These are phyloP conservation scores for Rousettus leschenaultii DNA, from an alignment of 2,113 vertebrate genomes.

Conservation along the genomic window DNA sequence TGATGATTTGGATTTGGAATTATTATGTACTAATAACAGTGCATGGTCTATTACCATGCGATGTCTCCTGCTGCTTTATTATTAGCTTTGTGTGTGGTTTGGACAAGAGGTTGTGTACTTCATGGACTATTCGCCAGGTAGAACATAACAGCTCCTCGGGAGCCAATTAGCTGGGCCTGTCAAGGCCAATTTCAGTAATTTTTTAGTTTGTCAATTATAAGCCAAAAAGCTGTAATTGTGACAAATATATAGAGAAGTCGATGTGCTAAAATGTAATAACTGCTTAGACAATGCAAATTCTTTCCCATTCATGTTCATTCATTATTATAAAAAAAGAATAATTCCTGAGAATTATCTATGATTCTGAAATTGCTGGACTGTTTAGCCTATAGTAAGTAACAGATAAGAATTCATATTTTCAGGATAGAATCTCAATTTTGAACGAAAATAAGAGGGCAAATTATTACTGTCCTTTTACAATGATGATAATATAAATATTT, in stretches of 20 bases:
- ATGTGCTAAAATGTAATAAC: slow-evolving; percentile 18
- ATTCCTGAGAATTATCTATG: not conserved
- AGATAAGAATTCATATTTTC: not conserved
- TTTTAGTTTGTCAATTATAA: slow-evolving; percentile 61
- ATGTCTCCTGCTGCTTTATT: slow-evolving; percentile 59
- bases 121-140: slow-evolving; percentile 60
- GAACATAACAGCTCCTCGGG: slow-evolving; percentile 64
- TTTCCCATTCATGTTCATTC: slow-evolving; percentile 10
- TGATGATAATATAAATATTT: not conserved
- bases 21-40: slow-evolving; percentile 61
- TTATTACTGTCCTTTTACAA: not conserved
- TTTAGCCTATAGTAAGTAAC: not conserved
- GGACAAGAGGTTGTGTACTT: slow-evolving; percentile 60
- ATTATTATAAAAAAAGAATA: slow-evolving; percentile 44
- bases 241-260: slow-evolving; percentile 29
- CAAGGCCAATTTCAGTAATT: slow-evolving; percentile 68
- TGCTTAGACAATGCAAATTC: not conserved
- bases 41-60: slow-evolving; percentile 48
- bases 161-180: slow-evolving; percentile 71
- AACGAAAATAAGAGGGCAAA: not conserved
- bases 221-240: slow-evolving; percentile 38
- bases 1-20: slow-evolving; percentile 61
- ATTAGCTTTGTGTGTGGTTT: slow-evolving; percentile 54
- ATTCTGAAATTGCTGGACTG: not conserved
- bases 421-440: not conserved